A percentile compares a stretch with the other conserved stretches of the same genome.
Conservation (phyloP, 2,113 vertebrate genomes). For the Hydrolagus affinis region DNA sequence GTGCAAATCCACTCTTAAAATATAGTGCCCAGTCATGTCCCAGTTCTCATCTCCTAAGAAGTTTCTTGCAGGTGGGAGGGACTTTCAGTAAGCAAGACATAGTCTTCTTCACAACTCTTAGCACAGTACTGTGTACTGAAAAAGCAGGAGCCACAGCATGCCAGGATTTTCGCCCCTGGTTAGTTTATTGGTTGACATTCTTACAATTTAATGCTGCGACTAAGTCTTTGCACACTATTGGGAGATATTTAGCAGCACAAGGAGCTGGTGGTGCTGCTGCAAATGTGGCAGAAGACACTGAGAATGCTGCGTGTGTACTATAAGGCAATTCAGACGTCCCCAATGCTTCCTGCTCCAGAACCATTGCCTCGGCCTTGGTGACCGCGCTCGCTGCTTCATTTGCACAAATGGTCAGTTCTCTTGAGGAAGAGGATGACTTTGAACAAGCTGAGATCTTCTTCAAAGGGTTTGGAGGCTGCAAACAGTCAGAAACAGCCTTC, state of each 20-base stretch:
- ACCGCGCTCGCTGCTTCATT: neutral
- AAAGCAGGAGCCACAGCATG: neutral
- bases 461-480: slow-evolving; percentile 26
- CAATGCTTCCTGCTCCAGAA: neutral
- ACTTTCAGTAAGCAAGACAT: neutral
- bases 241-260: slow-evolving; percentile 2
- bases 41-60: neutral
- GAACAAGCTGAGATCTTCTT: slow-evolving; percentile 16
- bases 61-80: neutral
- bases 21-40: neutral
- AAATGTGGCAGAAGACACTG: neutral
- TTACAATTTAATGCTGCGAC: neutral
- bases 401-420: neutral
- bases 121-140: neutral
- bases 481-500: slow-evolving; percentile 19
- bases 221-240: neutral
- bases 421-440: neutral
- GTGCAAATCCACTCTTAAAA: slow-evolving; percentile 6
- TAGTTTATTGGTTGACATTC: slow-evolving; percentile 7
- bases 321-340: slow-evolving; percentile 6
- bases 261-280: neutral
- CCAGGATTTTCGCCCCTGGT: neutral
- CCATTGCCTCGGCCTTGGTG: neutral
- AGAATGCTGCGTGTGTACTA: neutral
- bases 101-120: neutral